Evolutionary conservation across 2,797 vertebrate species (phyloP).

Genomic region (Synaphobranchus kaupii): DNA sequence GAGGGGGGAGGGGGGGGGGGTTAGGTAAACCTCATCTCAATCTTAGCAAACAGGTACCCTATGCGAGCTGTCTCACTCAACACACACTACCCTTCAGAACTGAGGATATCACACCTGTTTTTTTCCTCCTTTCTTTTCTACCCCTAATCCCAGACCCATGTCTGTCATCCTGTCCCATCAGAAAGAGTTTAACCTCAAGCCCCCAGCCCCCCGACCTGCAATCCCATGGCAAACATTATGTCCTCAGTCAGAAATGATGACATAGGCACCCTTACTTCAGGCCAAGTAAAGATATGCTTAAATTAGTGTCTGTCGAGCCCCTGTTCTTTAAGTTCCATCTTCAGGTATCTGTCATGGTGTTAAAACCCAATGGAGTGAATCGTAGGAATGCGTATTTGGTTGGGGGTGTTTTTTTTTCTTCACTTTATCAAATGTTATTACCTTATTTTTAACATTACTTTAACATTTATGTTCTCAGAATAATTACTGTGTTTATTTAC

Average conservation of each 20-base stretch:
- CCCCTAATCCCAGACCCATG: slow-evolving; percentile 37
- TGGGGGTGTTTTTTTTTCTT: no score
- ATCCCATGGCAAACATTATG: slow-evolving; percentile 47
- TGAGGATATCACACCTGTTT: neutral
- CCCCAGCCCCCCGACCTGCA: slow-evolving; percentile 10
- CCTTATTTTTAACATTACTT: neutral
- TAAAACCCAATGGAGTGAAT: slow-evolving; percentile 48
- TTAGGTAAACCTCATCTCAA: slow-evolving; percentile 1
- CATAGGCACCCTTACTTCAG: slow-evolving; percentile 48
- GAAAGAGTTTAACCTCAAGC: slow-evolving; percentile 41
- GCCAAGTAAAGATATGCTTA: neutral
- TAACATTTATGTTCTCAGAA: no score
- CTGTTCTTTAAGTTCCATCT: slow-evolving; percentile 54
- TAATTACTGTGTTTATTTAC: no score
- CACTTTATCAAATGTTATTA: neutral
- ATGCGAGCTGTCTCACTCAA: neutral
- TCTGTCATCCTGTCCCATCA: slow-evolving; percentile 55
- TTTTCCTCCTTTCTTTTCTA: slow-evolving; percentile 37
- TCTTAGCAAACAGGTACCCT: slow-evolving; percentile 15
- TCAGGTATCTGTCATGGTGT: slow-evolving; percentile 41
- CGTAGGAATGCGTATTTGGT: slow-evolving; percentile 29
- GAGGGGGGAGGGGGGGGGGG: neutral
- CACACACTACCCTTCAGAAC: neutral
- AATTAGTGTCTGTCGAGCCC: slow-evolving; percentile 53
- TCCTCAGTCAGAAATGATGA: slow-evolving; percentile 55